Percentiles rank a stretch among this genome's conserved stretches.
These are phyloP conservation scores for Deilephila porcellus DNA, from an alignment of 2,888 invertebrate genomes.

Conservation along the genomic window DNA sequence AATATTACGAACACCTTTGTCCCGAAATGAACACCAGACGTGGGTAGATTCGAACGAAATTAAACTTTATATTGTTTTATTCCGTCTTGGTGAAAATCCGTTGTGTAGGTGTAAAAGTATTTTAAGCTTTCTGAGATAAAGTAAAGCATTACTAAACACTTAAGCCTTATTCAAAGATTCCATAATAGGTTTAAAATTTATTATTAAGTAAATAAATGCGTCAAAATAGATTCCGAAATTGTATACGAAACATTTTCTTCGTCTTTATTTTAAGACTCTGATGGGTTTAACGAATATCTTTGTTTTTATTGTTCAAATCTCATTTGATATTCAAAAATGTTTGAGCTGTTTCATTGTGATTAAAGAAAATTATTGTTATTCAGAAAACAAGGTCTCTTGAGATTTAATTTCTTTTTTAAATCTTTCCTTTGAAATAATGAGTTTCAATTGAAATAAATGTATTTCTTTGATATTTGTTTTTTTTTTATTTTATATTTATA, in stretches of 20 bases:
- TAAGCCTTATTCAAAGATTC: background rate
- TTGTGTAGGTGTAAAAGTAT: slow-evolving; percentile 5
- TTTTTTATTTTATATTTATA: too few relatives aligned
- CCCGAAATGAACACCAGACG: too few relatives aligned
- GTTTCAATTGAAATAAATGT: too few relatives aligned
- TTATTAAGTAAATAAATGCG: background rate
- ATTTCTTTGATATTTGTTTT: too few relatives aligned
- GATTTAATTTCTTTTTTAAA: too few relatives aligned
- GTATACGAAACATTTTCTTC: background rate
- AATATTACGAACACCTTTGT: too few relatives aligned
- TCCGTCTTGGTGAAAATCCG: background rate
- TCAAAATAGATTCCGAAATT: background rate
- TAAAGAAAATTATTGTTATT: too few relatives aligned
- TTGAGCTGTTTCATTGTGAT: background rate
- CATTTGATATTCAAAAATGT: background rate
- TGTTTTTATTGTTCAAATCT: background rate
- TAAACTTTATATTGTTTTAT: background rate
- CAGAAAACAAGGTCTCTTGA: too few relatives aligned
- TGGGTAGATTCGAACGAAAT: too few relatives aligned
- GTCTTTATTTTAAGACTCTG: background rate
- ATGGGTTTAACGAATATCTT: background rate
- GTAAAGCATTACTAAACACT: slow-evolving; percentile 2
- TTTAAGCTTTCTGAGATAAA: background rate
- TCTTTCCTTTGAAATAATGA: too few relatives aligned
- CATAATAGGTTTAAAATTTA: background rate